phyloP scores from a whole-genome alignment of 1,140 invertebrate species.

The Apis mellifera region Amel_HAv3.1 CM009943.2:7816001-7816500 shows the following conservation, averaged over 20 bases:
- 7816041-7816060: too few species aligned
- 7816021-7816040: too few species aligned
- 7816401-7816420: not conserved
- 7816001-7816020: too few species aligned
- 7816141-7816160: conserved; percentile 10
- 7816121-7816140: conserved; percentile 4
- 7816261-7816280: conserved; percentile 40
- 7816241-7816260: not conserved
- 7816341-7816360: conserved; percentile 18
- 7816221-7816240: not conserved
- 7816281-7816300: conserved; percentile 18
- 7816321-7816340: conserved; percentile 14
- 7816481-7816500: conserved; percentile 48
- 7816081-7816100: too few species aligned
- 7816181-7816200: not conserved
- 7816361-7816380: conserved; percentile 8
- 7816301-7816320: conserved; percentile 34
- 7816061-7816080: too few species aligned
- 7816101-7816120: too few species aligned
- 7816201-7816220: not conserved
- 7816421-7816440: conserved; percentile 37
- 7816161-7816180: not conserved
- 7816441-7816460: conserved; percentile 33
- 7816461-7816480: conserved; percentile 33
- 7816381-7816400: conserved; percentile 37